Percentiles rank a stretch among this genome's conserved stretches.
phyloP scores from a whole-genome alignment of 2,113 vertebrate species.

The Tetrax tetrax region DNA sequence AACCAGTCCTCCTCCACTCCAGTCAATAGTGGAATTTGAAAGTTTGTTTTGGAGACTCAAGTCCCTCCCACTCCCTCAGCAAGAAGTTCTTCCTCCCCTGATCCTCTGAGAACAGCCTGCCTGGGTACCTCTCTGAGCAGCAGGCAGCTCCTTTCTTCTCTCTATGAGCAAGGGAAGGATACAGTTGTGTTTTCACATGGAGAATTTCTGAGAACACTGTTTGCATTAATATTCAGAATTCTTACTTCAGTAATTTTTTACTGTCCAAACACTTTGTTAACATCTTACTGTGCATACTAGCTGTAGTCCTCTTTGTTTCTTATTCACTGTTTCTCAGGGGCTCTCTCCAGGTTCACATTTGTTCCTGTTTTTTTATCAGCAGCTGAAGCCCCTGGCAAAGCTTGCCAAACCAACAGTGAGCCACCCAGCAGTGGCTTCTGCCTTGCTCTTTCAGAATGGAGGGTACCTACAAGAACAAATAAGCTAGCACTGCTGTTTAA shows the following conservation, averaged over 20 bases:
- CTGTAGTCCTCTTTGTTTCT: neutral
- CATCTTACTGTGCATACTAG: neutral
- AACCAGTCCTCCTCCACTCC: neutral
- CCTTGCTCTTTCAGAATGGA: neutral
- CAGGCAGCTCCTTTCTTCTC: neutral
- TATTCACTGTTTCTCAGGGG: neutral
- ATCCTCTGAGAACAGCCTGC: neutral
- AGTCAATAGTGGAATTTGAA: neutral
- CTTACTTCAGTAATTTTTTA: neutral
- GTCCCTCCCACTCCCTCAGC: neutral
- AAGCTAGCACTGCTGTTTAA: neutral
- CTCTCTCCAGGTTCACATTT: neutral
- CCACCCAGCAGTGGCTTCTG: neutral
- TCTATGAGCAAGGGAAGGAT: neutral
- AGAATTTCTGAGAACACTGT: neutral
- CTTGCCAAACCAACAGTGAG: neutral
- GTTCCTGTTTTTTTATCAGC: neutral
- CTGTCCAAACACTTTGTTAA: neutral
- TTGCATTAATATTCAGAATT: neutral
- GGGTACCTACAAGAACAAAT: neutral
- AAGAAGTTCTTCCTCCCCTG: neutral
- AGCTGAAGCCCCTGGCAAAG: neutral
- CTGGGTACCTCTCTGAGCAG: neutral
- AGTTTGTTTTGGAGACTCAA: neutral
- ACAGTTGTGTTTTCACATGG: neutral